Conservation (phyloP, 2,113 vertebrate genomes). For the Kryptolebias marmoratus region DNA sequence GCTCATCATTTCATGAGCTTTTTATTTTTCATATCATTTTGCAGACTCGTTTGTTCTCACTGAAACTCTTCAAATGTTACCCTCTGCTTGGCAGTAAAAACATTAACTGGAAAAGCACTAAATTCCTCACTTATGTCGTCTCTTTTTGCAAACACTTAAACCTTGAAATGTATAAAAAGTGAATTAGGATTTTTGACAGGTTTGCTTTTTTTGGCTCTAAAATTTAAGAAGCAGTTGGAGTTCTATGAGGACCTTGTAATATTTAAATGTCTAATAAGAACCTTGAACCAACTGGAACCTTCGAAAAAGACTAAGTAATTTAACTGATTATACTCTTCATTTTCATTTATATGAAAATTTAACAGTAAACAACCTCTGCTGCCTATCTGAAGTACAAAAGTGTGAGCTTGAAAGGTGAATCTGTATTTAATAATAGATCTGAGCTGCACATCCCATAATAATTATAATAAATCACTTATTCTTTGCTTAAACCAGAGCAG, state of each 20-base stretch:
- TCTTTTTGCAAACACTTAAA: conserved; percentile 7
- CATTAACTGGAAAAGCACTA: conserved; percentile 18
- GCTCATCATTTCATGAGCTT: conserved; percentile 4
- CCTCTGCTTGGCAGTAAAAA: conserved; percentile 11
- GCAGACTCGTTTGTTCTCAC: not conserved
- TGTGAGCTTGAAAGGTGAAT: conserved; percentile 5
- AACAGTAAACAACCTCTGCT: not conserved
- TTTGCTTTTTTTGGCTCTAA: too few species aligned
- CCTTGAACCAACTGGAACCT: too few species aligned
- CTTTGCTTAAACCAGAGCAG: too few species aligned
- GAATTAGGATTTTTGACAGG: not conserved
- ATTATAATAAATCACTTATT: too few species aligned
- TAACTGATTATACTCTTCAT: not conserved
- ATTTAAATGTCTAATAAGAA: too few species aligned
- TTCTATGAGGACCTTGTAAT: too few species aligned
- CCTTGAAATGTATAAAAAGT: conserved; percentile 25
- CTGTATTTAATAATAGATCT: conserved; percentile 2
- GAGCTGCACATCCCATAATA: not conserved
- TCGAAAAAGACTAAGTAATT: too few species aligned
- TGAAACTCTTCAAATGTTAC: conserved; percentile 12
- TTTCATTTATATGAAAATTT: not conserved
- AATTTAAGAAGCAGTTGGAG: too few species aligned
- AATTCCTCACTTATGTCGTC: not conserved
- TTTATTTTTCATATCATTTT: not conserved
- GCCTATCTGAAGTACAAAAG: not conserved